A percentile compares a stretch with the other conserved stretches of the same genome.
Conservation (phyloP, 2,797 vertebrate species). For the Apodemus agrarius region DNA sequence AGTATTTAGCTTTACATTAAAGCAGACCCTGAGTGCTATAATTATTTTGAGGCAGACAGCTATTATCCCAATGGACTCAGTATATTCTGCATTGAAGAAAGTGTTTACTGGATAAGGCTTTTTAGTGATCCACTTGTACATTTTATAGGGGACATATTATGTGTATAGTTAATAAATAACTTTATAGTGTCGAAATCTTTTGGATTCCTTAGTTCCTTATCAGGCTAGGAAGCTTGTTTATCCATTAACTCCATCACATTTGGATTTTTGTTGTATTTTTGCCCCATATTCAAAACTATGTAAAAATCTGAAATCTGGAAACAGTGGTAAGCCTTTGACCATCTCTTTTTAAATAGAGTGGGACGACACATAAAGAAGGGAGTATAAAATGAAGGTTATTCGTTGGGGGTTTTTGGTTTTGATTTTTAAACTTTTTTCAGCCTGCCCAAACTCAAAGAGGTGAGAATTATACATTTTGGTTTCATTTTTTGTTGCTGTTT, state of each 20-base stretch:
- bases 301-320: constrained; percentile 55
- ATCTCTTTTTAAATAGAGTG: constrained; percentile 40
- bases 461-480: constrained; percentile 42
- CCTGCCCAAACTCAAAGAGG: constrained; percentile 1
- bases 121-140: constrained; percentile 80
- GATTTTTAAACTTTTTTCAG: constrained; percentile 1
- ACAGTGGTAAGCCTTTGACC: constrained; percentile 41
- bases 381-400: constrained; percentile 44
- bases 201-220: constrained; percentile 78
- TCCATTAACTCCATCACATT: constrained; percentile 56
- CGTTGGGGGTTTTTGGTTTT: background rate
- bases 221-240: constrained; percentile 70
- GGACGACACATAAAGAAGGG: constrained; percentile 18
- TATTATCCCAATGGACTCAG: constrained; percentile 73
- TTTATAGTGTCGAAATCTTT: constrained; percentile 79
- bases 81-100: constrained; percentile 78
- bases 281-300: constrained; percentile 47
- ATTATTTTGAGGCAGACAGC: constrained; percentile 77
- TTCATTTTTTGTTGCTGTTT: constrained; percentile 36
- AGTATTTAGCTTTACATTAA: constrained; percentile 71
- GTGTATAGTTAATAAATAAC: constrained; percentile 83
- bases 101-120: constrained; percentile 80
- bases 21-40: constrained; percentile 77
- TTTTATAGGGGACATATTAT: constrained; percentile 80
- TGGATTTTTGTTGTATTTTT: constrained; percentile 70